Base-by-base conservation (phyloP, 2,888 invertebrate species). In the Brachyptera risi region DNA sequence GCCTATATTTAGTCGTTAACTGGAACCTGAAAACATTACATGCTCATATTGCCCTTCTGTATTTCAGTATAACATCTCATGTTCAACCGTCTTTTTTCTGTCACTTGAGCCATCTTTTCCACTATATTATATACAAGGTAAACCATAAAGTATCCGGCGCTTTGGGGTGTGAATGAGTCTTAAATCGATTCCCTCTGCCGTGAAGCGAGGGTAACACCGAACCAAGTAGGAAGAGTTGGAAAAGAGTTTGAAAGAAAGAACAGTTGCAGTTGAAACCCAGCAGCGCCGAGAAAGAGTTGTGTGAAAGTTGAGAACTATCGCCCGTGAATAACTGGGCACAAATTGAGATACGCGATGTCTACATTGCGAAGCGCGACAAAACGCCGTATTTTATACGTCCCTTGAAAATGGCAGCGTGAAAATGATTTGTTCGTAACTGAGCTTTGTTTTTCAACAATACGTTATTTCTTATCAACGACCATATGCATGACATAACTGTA, bases 71-170 rank as follows among this genome's bases (percentile, higher is more conserved):
- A n/a, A n/a, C n/a, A n/a, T n/a, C n/a, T n/a, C n/a, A n/a, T n/a
- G n/a, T n/a, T n/a, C n/a, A n/a, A n/a, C n/a, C n/a, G n/a, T 35
- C 19, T 35, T 38, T 31, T 23, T 1, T 23, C 35, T 44, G 15
- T 44, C 44, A 44, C 9, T 35, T 17, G 21, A 35, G n/a, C 35
- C 54, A 54, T 54, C 54, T 37, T 54, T n/a, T 37, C 19, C 7
- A 19, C 37, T 31, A 54, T 54, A 54, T 54, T 54, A 54, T n/a
- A n/a, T 54, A 54, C 54, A 31, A 54, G 31, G 54, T 37, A 54
- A n/a, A 13, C 35, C 54, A 54, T 54, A 54, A 54, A 54, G 54
- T 37, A 54, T 23, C 24, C 19, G 54, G n/a, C 21, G 54, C 38
- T 31, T 13, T 21, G 11, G 54, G 54, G 54, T 54, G 54, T 54